Percentiles rank a stretch among this genome's conserved stretches.
Evolutionary conservation across 2,797 vertebrate species (phyloP).

Genomic region (Macropus fuliginosus): DNA sequence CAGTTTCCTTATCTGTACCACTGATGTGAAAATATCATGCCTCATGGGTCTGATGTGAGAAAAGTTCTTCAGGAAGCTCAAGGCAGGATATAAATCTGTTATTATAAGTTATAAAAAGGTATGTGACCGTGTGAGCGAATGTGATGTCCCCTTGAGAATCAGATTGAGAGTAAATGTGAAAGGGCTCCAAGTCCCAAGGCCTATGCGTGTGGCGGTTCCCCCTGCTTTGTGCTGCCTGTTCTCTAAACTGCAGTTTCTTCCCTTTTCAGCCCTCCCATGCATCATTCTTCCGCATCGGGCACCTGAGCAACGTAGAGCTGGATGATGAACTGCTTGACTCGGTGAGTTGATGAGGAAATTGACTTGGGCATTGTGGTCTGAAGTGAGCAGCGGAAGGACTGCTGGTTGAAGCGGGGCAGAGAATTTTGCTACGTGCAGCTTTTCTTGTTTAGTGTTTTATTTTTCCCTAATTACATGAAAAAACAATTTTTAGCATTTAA

Average conservation of each 20-base stretch:
- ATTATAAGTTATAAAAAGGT: not conserved
- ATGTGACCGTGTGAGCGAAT: not conserved
- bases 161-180: not conserved
- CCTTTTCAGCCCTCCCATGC: slow-evolving; percentile 79
- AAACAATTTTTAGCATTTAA: too few species aligned
- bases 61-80: not conserved
- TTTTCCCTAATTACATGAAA: too few species aligned
- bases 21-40: not conserved
- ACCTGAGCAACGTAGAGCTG: slow-evolving; percentile 95
- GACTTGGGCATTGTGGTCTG: fast-evolving
- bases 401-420: not conserved
- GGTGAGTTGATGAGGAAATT: slow-evolving; percentile 75
- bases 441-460: too few species aligned
- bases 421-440: not conserved
- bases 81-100: not conserved
- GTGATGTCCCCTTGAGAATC: not conserved
- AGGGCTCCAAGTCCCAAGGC: not conserved
- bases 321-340: slow-evolving; percentile 88
- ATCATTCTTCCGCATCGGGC: slow-evolving; percentile 89
- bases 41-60: not conserved
- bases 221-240: not conserved
- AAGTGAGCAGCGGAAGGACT: not conserved
- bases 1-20: not conserved
- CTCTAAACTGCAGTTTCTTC: not conserved
- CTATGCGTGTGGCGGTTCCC: slow-evolving; percentile 34